A percentile compares a stretch with the other conserved stretches of the same genome.
These are phyloP conservation scores for Phenacoccus solenopsis DNA, from an alignment of 1,140 invertebrate species.

Conservation along the genomic window DNA sequence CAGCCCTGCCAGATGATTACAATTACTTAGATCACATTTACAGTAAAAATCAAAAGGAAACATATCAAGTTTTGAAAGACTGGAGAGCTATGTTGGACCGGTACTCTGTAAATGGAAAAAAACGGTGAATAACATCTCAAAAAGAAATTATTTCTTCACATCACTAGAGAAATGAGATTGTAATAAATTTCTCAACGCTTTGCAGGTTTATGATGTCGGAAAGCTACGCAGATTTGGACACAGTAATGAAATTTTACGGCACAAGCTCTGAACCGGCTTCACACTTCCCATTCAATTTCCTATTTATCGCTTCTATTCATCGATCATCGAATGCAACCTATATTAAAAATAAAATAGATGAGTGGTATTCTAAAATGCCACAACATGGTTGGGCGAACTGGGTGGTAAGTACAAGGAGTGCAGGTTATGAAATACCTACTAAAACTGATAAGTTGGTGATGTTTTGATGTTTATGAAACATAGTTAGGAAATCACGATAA, in stretches of 20 bases:
- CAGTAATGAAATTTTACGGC: constrained; percentile 50
- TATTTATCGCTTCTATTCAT: constrained; percentile 31
- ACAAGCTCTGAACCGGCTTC: constrained; percentile 39
- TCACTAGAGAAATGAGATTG: no score
- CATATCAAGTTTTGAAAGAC: constrained; percentile 45
- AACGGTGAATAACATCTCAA: no score
- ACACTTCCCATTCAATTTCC: constrained; percentile 46
- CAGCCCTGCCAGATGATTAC: constrained; percentile 28
- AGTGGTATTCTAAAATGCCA: constrained; percentile 20
- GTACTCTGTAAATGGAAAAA: constrained; percentile 30
- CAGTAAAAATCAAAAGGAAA: constrained; percentile 45
- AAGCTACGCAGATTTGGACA: constrained; percentile 44
- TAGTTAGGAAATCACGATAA: constrained; percentile 69
- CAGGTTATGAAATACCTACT: no score
- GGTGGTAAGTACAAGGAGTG: constrained; percentile 21
- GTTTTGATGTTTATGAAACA: no score
- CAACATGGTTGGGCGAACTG: constrained; percentile 10
- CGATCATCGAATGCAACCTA: not conserved
- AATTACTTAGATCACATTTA: constrained; percentile 44
- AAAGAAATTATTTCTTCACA: no score
- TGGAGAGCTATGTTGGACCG: constrained; percentile 49
- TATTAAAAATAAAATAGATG: not conserved
- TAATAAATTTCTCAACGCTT: no score
- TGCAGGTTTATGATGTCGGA: constrained; percentile 42
- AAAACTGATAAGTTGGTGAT: no score